phyloP scores from a whole-genome alignment of 1,140 invertebrate genomes.

The Hetaerina americana region DNA sequence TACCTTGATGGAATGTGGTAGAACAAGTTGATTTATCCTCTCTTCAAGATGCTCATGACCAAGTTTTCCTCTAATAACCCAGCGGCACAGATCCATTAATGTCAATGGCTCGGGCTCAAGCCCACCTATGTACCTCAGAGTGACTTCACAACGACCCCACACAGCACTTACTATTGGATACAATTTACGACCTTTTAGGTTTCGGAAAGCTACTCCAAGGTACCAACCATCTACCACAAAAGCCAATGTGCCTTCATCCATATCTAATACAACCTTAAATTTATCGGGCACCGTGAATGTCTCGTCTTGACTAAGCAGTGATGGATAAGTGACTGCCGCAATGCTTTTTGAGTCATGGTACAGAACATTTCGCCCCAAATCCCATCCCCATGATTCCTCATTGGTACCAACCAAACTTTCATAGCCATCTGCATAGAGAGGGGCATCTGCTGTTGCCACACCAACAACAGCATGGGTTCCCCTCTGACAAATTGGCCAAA shows the following conservation, averaged over 20 bases:
- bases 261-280: conserved; percentile 95
- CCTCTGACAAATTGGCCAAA: conserved; percentile 90
- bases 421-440: conserved; percentile 75
- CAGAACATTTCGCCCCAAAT: conserved; percentile 90
- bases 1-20: neutral
- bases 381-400: conserved; percentile 97
- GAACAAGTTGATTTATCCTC: neutral
- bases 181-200: conserved; percentile 91
- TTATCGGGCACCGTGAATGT: conserved; percentile 95
- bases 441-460: conserved; percentile 82
- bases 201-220: conserved; percentile 91
- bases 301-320: conserved; percentile 84
- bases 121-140: conserved; percentile 96
- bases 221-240: conserved; percentile 98
- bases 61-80: neutral
- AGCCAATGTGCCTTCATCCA: conserved; percentile 97
- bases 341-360: conserved; percentile 87
- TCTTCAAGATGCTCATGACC: neutral
- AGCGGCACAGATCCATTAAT: neutral
- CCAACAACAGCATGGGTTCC: conserved; percentile 99
- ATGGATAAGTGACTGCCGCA: conserved; percentile 73
- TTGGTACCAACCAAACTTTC: conserved; percentile 64
- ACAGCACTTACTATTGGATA: conserved; percentile 98
- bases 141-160: conserved; percentile 99
- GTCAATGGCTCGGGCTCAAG: conserved; percentile 76